Conservation (phyloP, 2,797 vertebrate species). For the Jordanella pulchra region DNA sequence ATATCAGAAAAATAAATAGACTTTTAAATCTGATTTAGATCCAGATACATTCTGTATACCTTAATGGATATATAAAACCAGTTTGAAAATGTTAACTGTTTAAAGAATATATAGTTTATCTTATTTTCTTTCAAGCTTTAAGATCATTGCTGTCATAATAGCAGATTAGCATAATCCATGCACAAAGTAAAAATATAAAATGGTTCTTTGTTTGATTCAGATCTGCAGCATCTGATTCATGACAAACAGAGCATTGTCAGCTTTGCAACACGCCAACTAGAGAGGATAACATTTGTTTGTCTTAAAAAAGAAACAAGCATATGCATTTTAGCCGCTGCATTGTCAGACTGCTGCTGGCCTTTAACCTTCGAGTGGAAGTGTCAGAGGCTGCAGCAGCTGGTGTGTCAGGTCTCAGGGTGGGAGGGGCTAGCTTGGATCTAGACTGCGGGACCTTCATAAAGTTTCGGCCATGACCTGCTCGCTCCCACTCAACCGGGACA, state of each 20-base stretch:
- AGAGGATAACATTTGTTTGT: not conserved
- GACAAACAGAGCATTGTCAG: not conserved
- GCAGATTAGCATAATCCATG: no score
- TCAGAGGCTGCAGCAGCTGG: conserved; percentile 15
- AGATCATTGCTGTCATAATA: no score
- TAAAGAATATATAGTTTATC: no score
- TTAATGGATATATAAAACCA: no score
- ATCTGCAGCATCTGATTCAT: not conserved
- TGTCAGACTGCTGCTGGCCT: not conserved
- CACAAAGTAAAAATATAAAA: no score
- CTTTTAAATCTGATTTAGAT: no score
- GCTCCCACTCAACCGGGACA: conserved; percentile 59
- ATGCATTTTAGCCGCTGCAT: not conserved
- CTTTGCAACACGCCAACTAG: not conserved
- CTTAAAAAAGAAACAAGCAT: not conserved
- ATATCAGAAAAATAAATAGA: no score
- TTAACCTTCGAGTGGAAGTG: conserved; percentile 29
- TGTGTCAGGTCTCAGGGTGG: conserved; percentile 60
- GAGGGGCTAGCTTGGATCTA: conserved; percentile 54
- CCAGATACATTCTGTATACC: no score
- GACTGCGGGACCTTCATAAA: conserved; percentile 64
- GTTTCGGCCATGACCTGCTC: conserved; percentile 29
- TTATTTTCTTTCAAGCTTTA: no score
- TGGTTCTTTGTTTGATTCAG: not conserved
- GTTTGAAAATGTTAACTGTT: no score